These are phyloP conservation scores for Hypanus sabinus DNA, from an alignment of 2,113 vertebrate genomes.

Conservation along the genomic window DNA sequence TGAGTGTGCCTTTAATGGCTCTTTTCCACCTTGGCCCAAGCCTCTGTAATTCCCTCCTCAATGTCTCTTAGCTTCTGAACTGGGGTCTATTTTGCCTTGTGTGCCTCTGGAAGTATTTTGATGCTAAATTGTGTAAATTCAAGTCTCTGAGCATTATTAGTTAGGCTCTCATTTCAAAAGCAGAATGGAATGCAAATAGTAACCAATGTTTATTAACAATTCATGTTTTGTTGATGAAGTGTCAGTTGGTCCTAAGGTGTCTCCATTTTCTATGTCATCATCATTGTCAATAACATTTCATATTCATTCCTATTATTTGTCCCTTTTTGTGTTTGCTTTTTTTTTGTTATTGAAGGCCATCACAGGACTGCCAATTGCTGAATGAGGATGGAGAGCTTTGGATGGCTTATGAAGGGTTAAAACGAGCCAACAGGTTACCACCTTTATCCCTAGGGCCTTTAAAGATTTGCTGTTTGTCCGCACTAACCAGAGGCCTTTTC, in stretches of 20 bases:
- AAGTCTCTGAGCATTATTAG: not conserved
- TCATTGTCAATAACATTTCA: conserved; percentile 42
- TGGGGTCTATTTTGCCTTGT: not conserved
- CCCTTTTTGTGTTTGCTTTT: conserved; percentile 53
- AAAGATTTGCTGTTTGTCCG: conserved; percentile 49
- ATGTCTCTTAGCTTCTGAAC: no score
- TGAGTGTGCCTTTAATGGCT: no score
- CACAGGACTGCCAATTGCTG: conserved; percentile 84
- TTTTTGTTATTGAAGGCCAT: conserved; percentile 74
- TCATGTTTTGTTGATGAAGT: not conserved
- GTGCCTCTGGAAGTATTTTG: not conserved
- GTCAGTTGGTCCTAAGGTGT: not conserved
- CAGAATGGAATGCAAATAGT: not conserved
- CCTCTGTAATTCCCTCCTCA: no score
- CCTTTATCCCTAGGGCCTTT: conserved; percentile 51
- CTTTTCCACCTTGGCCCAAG: no score
- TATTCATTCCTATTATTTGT: conserved; percentile 48
- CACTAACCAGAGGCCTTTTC: conserved; percentile 50
- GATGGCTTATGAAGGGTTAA: conserved; percentile 99
- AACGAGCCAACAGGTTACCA: conserved; percentile 93
- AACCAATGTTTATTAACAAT: not conserved
- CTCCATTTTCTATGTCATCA: conserved; percentile 12
- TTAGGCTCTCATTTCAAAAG: not conserved
- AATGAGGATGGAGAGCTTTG: conserved; percentile 98
- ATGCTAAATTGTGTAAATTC: not conserved